Evolutionary conservation across 1,140 invertebrate genomes (phyloP).

Genomic region (Drosophila elegans): DNA sequence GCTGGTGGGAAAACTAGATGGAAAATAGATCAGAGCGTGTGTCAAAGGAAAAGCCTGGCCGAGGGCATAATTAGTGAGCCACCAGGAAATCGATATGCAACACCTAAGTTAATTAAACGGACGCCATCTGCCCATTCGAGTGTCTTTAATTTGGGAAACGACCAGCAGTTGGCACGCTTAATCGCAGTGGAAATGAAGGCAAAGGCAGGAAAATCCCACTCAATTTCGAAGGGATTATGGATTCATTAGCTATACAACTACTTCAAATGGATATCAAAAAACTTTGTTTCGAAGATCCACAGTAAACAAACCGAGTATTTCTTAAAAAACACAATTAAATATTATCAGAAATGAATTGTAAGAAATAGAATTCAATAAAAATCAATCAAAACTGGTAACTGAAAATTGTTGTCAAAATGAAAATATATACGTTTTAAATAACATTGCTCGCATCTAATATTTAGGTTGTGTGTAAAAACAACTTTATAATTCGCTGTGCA

Average conservation of each 20-base stretch:
- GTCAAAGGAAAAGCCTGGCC: conserved; percentile 22
- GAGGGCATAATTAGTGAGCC: conserved; percentile 17
- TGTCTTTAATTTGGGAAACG: not conserved
- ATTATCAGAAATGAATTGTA: too few species aligned
- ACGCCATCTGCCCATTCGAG: not conserved
- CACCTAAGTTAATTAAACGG: conserved; percentile 33
- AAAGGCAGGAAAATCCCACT: not conserved
- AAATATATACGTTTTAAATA: too few species aligned
- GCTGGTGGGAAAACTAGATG: not conserved
- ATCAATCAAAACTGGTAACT: too few species aligned
- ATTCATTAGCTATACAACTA: not conserved
- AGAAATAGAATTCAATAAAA: too few species aligned
- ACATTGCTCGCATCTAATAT: too few species aligned
- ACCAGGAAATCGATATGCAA: conserved; percentile 23
- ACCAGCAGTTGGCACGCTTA: not conserved
- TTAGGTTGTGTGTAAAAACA: too few species aligned
- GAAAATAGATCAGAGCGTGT: conserved; percentile 25
- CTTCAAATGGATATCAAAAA: too few species aligned
- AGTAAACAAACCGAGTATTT: too few species aligned
- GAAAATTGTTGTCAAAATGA: too few species aligned
- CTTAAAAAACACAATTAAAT: too few species aligned
- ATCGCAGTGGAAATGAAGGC: conserved; percentile 5
- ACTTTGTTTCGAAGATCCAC: too few species aligned
- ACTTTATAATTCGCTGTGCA: not conserved
- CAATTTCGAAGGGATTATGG: conserved; percentile 2